Conservation (phyloP, 2,797 vertebrate genomes). For the Spatula versicolor region DNA sequence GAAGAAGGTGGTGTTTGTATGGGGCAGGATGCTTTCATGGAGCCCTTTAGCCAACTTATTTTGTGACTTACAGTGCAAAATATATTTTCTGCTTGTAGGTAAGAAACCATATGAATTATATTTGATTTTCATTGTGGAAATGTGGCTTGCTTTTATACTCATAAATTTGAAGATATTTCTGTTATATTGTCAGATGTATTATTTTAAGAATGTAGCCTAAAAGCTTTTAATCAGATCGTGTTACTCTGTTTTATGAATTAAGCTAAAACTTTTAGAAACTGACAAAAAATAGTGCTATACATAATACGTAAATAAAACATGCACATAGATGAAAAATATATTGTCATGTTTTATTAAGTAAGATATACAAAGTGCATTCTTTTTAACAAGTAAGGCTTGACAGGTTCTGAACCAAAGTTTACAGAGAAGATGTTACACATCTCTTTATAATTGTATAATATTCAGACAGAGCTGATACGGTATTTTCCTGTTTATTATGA, state of each 20-base stretch:
- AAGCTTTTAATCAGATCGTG: constrained; percentile 22
- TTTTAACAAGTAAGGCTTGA: not conserved
- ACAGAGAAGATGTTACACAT: not conserved
- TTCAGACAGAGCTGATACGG: not conserved
- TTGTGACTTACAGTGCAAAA: constrained; percentile 70
- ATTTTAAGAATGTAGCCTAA: constrained; percentile 28
- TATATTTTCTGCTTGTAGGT: constrained; percentile 80
- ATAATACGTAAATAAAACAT: not conserved
- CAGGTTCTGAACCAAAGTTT: not conserved
- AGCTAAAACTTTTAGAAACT: not conserved
- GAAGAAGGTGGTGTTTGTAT: constrained; percentile 59
- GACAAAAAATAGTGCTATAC: not conserved
- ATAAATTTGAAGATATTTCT: constrained; percentile 17
- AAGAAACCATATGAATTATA: constrained; percentile 54
- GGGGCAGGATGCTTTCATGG: constrained; percentile 90
- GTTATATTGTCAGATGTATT: constrained; percentile 15
- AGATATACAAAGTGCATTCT: not conserved
- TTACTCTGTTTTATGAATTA: not conserved
- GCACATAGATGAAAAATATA: not conserved
- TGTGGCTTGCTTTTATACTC: not conserved
- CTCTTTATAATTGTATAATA: not conserved
- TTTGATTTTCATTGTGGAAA: not conserved
- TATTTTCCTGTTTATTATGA: not conserved
- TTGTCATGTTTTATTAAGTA: not conserved
- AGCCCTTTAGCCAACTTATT: constrained; percentile 74